Base-by-base conservation (phyloP, 2,797 vertebrate genomes). In the Macrochelys suwanniensis region DNA sequence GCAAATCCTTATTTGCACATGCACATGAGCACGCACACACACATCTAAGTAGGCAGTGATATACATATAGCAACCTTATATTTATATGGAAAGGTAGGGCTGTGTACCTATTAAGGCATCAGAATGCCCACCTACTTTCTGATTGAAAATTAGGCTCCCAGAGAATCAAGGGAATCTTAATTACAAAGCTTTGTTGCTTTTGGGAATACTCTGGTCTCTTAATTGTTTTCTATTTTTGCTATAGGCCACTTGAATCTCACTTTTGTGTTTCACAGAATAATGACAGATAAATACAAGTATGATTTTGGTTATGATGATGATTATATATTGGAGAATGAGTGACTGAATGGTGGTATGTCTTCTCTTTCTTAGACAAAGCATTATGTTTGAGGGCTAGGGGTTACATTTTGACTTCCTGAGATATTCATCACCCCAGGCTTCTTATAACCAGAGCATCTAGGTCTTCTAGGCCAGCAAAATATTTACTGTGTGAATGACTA, bases 401-500 rank as follows among this genome's bases (percentile, higher is more conserved):
- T 93, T 92, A 68, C 12, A 83, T 56, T 84, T 92, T 45, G 89
- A 76, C n/a, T 90, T 82, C 92, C 47, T 87, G 31, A 92, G 80
- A 59, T 33, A 92, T 17, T 21, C 74, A 90, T 78, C 51, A 91
- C 80, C n/a, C 42, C 84, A 92, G 51, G 80, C 88, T 90, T 87
- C 84, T 87, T 90, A 87, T 80, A 94, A 92, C 84, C 82, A 81
- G 88, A 97, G 92, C 65, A 89, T 74, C 68, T n/a, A 78, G 26
- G 53, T 82, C 82, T 91, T 89, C 65, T 80, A 94, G 42, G 54
- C 47, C 57, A 85, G 86, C 93, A 89, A 96, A 95, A 96, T 95
- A 19, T 88, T 97, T 91, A 82, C 80, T 82, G 47, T 89, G 50
- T 79, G 57, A 87, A 94, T 26, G 80, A 57, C 80, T 90, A 85